Base-by-base conservation (phyloP, 2,797 vertebrate genomes). In the Oryzias dopingdopingensis region DNA sequence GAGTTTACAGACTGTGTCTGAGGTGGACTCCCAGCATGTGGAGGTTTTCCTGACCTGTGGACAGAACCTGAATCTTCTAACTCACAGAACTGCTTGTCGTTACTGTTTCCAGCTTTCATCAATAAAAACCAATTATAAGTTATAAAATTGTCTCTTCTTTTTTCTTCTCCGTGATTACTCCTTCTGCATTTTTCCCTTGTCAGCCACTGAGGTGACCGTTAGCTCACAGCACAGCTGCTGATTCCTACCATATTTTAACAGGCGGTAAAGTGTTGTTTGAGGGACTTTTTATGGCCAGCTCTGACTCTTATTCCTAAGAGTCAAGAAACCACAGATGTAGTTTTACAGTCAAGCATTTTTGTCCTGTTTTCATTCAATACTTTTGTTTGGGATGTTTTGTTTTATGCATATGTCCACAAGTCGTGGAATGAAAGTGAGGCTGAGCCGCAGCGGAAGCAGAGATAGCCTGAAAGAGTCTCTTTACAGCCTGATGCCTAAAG, bases 211-310 rank as follows among this genome's bases (percentile, higher is more conserved):
- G 18, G 65, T 84, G 83, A 82, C 79, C 67, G 73, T 85, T 74
- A 67, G 65, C 62, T 48, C 65, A 64, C 2, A 62, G 65, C 15
- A 51, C 67, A 57, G 43, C 54, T 70, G 49, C 49, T 87, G 79
- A 85, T 84, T 79, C 82, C 76, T 67, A 66, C 75, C 83, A 72
- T 79, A 54, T 84, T 84, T 77, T 81, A 77, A 79, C 78, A 81
- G 78, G 72, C 78, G 74, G 65, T 85, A 74, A 80, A 84, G 58
- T 67, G 72, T 51, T 64, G 73, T 81, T 85, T 77, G 77, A 72
- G 50, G 43, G 69, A 49, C 17, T 65, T 79, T 86, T 85, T 83
- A 80, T 59, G 48, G 65, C 37, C 32, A 6, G 54, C 65, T 63
- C 65, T 46, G 55, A 56, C 55, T 82, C 69, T 82, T 82, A 81